Conservation (phyloP, 2,113 vertebrate genomes). For the Vidua chalybeata region DNA sequence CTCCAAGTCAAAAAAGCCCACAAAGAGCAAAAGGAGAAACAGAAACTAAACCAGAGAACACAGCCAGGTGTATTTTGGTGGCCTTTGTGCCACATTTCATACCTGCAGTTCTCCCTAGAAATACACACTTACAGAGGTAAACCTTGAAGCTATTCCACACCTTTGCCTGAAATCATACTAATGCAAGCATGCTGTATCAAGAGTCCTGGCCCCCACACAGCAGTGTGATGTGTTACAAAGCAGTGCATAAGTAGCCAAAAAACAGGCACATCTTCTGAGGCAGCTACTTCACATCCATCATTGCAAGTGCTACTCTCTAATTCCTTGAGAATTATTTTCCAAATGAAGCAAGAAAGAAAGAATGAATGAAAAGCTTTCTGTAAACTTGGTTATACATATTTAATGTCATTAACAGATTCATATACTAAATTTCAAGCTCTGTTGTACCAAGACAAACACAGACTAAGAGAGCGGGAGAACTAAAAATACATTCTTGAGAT, state of each 20-base stretch:
- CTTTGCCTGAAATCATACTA: background rate
- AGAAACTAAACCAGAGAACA: background rate
- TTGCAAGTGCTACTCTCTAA: background rate
- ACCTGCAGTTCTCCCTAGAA: background rate
- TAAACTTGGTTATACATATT: background rate
- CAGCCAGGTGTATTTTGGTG: background rate
- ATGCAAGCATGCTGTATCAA: background rate
- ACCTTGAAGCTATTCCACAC: background rate
- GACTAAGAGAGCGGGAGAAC: background rate
- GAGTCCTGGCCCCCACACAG: background rate
- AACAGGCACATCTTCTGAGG: rapidly evolving
- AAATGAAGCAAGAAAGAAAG: background rate
- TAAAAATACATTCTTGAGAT: background rate
- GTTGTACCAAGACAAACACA: background rate
- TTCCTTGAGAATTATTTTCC: background rate
- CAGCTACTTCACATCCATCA: background rate
- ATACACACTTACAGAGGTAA: background rate
- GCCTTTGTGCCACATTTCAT: too few species aligned
- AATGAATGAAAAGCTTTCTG: background rate
- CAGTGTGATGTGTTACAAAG: background rate
- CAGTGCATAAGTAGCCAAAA: background rate
- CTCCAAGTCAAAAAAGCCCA: background rate
- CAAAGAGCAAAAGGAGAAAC: background rate
- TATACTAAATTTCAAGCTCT: background rate
- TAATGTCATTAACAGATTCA: background rate